Evolutionary conservation across 2,113 vertebrate genomes (phyloP).

Genomic region (Pimephales promelas): DNA sequence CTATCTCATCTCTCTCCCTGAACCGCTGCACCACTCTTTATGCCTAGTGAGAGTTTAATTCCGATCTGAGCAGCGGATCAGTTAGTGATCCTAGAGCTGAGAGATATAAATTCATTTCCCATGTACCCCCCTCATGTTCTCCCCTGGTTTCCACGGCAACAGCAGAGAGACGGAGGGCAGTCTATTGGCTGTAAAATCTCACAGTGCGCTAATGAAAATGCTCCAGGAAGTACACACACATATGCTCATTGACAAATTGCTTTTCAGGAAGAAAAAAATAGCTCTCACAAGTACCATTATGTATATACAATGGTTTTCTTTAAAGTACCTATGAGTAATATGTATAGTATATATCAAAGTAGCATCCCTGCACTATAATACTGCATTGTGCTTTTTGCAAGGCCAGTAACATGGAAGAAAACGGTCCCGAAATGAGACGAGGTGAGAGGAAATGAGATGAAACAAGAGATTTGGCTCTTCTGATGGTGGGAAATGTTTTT

Average conservation of each 20-base stretch:
- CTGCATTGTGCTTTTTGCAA: background rate
- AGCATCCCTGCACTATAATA: background rate
- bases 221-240: constrained; percentile 57
- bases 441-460: background rate
- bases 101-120: constrained; percentile 66
- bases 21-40: background rate
- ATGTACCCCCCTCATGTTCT: constrained; percentile 58
- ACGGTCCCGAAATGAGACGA: background rate
- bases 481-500: background rate
- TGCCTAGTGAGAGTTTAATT: constrained; percentile 24
- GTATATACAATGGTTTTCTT: background rate
- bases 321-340: background rate
- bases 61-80: constrained; percentile 50
- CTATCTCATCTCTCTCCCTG: background rate
- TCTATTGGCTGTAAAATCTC: constrained; percentile 67
- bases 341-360: background rate
- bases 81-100: constrained; percentile 47
- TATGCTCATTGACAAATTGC: background rate
- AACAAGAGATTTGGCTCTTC: background rate
- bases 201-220: constrained; percentile 65
- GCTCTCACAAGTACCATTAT: background rate
- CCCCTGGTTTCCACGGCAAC: constrained; percentile 79
- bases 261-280: background rate
- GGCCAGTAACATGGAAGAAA: background rate
- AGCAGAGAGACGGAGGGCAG: constrained; percentile 66